A percentile compares a stretch with the other conserved stretches of the same genome.
phyloP scores from a whole-genome alignment of 2,888 invertebrate genomes.

The Dicranocentrus wangi region DNA sequence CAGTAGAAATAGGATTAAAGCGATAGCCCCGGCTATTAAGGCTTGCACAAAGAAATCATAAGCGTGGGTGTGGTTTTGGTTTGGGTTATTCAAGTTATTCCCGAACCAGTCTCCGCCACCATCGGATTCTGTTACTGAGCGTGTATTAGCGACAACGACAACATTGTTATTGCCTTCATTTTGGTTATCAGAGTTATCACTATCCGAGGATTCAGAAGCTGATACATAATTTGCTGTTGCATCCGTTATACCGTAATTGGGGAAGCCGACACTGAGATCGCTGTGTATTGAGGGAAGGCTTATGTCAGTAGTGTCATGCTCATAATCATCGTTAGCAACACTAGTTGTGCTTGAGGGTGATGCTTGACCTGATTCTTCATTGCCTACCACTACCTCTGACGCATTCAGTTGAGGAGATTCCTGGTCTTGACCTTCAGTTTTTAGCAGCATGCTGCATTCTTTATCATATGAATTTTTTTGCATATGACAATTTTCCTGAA shows the following conservation, averaged over 20 bases:
- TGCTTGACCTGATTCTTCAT: constrained; percentile 65
- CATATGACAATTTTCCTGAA: too few relatives aligned
- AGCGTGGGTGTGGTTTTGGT: background rate
- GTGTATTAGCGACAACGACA: background rate
- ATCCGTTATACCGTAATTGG: too few relatives aligned
- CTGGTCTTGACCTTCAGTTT: constrained; percentile 63
- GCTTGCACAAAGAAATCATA: constrained; percentile 21
- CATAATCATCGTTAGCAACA: constrained; percentile 30
- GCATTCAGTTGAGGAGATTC: constrained; percentile 32
- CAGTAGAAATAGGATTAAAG: background rate
- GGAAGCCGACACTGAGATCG: background rate
- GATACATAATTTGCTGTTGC: background rate
- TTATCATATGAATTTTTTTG: too few relatives aligned
- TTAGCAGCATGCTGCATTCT: constrained; percentile 33
- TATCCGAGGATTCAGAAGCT: constrained; percentile 10
- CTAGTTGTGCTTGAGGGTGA: constrained; percentile 61
- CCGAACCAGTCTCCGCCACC: constrained; percentile 47
- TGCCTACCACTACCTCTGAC: constrained; percentile 52
- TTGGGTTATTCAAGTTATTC: background rate
- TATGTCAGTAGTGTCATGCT: constrained; percentile 11
- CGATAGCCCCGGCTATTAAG: constrained; percentile 31
- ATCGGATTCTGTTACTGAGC: background rate
- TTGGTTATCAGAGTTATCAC: background rate
- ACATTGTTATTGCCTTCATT: background rate
- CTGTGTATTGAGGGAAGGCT: constrained; percentile 24